phyloP scores from a whole-genome alignment of 2,797 vertebrate genomes.

The Arnoldichthys spilopterus region DNA sequence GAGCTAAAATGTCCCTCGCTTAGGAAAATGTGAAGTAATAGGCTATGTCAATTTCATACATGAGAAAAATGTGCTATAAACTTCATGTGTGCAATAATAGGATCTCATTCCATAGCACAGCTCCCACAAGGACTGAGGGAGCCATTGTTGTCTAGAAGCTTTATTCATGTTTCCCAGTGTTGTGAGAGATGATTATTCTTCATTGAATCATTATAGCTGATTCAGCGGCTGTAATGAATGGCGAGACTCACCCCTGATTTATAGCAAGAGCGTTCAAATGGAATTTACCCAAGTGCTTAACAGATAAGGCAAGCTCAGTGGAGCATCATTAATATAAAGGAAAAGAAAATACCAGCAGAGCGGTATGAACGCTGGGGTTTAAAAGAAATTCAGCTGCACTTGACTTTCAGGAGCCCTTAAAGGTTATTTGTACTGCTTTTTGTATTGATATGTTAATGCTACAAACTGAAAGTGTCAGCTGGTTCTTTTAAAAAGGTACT shows the following conservation, averaged over 20 bases:
- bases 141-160: conserved; percentile 34
- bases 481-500: background rate
- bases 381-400: background rate
- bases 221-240: conserved; percentile 47
- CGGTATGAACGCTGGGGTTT: background rate
- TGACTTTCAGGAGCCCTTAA: conserved; percentile 22
- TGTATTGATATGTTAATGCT: conserved; percentile 2
- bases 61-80: conserved; percentile 12
- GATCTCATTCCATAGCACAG: conserved; percentile 22
- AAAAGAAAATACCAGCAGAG: conserved; percentile 30
- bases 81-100: conserved; percentile 14
- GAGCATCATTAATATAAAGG: conserved; percentile 42
- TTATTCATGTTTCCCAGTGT: conserved; percentile 44
- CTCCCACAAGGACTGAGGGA: conserved; percentile 7
- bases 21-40: conserved; percentile 30
- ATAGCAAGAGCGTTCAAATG: conserved; percentile 40
- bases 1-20: conserved; percentile 2
- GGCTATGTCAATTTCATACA: background rate
- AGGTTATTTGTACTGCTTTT: conserved; percentile 17
- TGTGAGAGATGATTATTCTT: conserved; percentile 45
- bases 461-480: background rate
- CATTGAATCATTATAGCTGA: conserved; percentile 39
- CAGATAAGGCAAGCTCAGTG: conserved; percentile 39
- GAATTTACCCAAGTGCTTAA: conserved; percentile 45
- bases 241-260: conserved; percentile 37